phyloP scores from a whole-genome alignment of 2,888 invertebrate genomes.

The Acanthosepion pharaonis region DNA sequence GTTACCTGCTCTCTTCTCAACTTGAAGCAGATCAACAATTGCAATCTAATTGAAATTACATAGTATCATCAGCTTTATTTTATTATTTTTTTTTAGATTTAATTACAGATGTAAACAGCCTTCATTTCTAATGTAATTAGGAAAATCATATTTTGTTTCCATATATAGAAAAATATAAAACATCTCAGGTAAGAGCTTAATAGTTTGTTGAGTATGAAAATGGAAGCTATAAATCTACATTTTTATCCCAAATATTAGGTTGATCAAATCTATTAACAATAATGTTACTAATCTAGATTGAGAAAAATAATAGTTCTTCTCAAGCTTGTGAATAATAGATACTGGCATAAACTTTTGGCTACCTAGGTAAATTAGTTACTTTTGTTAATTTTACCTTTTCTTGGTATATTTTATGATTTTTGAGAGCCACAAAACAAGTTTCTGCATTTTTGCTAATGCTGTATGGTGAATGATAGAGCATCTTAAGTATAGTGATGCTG shows the following conservation, averaged over 20 bases:
- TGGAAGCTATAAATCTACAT: background rate
- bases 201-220: background rate
- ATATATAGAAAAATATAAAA: background rate
- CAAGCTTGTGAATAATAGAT: too few species aligned
- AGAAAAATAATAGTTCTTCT: too few species aligned
- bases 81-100: background rate
- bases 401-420: too few species aligned
- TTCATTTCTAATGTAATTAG: background rate
- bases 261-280: too few species aligned
- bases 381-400: too few species aligned
- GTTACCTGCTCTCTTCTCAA: background rate
- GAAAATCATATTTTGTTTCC: background rate
- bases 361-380: too few species aligned
- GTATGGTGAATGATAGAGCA: too few species aligned
- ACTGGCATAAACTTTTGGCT: too few species aligned
- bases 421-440: too few species aligned
- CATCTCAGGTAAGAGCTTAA: background rate
- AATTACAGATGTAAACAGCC: background rate
- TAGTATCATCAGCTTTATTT: background rate
- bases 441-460: too few species aligned
- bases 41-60: background rate
- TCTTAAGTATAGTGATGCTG: too few species aligned
- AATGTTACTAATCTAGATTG: too few species aligned
- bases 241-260: background rate
- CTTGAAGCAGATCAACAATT: background rate